These are phyloP conservation scores for Rhinopomastus cyanomelas DNA, from an alignment of 2,113 vertebrate genomes.

Conservation along the genomic window DNA sequence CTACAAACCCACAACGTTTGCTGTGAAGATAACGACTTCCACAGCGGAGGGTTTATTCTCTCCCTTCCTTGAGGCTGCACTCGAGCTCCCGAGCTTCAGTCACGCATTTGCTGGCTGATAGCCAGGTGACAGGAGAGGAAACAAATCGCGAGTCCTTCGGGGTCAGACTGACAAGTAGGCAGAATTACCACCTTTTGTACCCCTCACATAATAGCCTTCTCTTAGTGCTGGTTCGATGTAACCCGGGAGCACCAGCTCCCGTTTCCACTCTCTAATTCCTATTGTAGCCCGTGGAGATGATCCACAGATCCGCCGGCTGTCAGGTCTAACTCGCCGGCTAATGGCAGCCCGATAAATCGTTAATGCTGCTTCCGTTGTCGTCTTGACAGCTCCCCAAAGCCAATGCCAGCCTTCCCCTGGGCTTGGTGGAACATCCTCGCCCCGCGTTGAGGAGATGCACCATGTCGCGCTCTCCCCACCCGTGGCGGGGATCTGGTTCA, in stretches of 20 bases:
- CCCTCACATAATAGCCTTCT: neutral
- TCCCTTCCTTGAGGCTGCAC: rapidly evolving
- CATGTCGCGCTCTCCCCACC: neutral
- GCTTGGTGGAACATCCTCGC: neutral
- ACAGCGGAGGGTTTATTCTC: rapidly evolving
- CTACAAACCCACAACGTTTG: neutral
- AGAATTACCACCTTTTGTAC: neutral
- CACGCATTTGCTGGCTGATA: rapidly evolving
- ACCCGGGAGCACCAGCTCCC: neutral
- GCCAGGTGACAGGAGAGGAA: neutral
- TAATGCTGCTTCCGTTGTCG: neutral
- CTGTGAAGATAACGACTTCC: neutral
- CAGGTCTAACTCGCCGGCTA: neutral
- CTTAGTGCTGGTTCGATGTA: neutral
- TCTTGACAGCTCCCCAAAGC: neutral
- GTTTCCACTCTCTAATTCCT: neutral
- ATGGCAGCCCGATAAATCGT: neutral
- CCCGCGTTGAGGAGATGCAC: neutral
- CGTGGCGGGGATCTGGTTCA: neutral
- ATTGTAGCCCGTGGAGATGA: neutral
- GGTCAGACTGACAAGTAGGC: neutral
- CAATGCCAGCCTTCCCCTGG: neutral
- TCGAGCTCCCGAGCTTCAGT: neutral
- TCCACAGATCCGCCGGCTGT: neutral
- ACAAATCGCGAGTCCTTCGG: neutral